These are phyloP conservation scores for Plebejus anna DNA, from an alignment of 2,888 invertebrate species.

Conservation along the genomic window DNA sequence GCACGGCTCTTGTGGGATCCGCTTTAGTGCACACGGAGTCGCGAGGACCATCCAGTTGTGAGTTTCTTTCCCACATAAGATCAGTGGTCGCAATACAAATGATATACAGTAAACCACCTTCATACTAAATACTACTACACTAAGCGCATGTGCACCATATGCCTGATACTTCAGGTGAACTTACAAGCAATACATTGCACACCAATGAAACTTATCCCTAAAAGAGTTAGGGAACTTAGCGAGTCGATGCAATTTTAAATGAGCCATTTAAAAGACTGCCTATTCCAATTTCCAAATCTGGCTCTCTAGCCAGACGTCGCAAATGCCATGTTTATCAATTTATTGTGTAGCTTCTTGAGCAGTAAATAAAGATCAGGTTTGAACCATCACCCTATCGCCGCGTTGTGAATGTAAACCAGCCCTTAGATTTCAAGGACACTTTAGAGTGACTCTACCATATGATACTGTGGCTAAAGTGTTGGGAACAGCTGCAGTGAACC, in stretches of 20 bases:
- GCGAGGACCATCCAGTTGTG: not conserved
- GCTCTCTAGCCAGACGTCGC: too few relatives aligned
- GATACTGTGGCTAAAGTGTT: constrained; percentile 20
- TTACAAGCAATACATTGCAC: too few relatives aligned
- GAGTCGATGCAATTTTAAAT: too few relatives aligned
- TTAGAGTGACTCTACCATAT: not conserved
- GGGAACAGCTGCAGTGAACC: constrained; percentile 40
- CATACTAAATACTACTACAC: not conserved
- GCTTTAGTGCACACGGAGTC: not conserved
- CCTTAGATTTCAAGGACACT: not conserved
- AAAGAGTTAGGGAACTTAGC: too few relatives aligned
- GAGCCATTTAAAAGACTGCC: too few relatives aligned
- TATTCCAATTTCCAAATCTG: too few relatives aligned
- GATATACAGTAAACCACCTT: not conserved
- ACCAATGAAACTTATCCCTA: too few relatives aligned
- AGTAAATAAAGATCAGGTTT: not conserved
- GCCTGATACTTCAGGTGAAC: too few relatives aligned
- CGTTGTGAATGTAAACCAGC: not conserved
- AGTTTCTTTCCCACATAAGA: not conserved
- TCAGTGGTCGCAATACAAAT: not conserved
- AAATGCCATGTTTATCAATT: not conserved
- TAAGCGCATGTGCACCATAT: too few relatives aligned
- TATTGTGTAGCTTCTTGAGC: not conserved
- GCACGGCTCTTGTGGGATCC: not conserved
- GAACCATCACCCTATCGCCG: not conserved